phyloP scores from a whole-genome alignment of 2,113 vertebrate species.

The Cinclus cinclus region DNA sequence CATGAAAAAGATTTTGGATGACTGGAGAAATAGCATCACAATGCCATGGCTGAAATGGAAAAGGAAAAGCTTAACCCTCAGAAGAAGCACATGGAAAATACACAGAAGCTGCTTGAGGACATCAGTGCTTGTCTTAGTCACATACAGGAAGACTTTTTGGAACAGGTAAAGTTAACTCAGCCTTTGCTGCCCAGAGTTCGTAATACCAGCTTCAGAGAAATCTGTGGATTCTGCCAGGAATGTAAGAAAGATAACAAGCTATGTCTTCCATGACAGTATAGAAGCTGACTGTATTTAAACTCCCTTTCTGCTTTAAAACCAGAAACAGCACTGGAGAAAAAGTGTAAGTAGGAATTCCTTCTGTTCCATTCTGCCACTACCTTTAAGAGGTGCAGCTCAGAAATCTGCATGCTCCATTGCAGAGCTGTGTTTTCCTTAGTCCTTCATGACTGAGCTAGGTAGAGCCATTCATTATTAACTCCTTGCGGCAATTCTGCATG shows the following conservation, averaged over 20 bases:
- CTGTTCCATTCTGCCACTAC: neutral
- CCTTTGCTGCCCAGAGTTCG: neutral
- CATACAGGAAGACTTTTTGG: constrained; percentile 83
- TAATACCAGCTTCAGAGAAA: neutral
- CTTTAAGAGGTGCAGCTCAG: neutral
- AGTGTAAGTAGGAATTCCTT: neutral
- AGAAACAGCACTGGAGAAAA: neutral
- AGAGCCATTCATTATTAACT: neutral
- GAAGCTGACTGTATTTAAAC: neutral
- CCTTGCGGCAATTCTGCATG: neutral
- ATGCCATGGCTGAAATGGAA: constrained; percentile 82
- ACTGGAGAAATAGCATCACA: constrained; percentile 77
- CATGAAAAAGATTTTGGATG: neutral
- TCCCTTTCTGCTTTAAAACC: neutral
- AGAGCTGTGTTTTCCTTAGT: neutral
- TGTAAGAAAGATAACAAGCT: neutral
- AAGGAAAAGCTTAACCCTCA: constrained; percentile 88
- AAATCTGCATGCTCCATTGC: neutral
- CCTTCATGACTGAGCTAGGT: neutral
- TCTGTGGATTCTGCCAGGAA: neutral
- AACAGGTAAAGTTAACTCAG: constrained; percentile 76
- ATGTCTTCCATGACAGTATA: neutral
- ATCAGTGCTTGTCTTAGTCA: constrained; percentile 81
- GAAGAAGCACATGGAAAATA: constrained; percentile 85
- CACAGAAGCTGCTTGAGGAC: constrained; percentile 86